Base-by-base conservation (phyloP, 2,888 invertebrate species). In the Willowsia nigromaculata region DNA sequence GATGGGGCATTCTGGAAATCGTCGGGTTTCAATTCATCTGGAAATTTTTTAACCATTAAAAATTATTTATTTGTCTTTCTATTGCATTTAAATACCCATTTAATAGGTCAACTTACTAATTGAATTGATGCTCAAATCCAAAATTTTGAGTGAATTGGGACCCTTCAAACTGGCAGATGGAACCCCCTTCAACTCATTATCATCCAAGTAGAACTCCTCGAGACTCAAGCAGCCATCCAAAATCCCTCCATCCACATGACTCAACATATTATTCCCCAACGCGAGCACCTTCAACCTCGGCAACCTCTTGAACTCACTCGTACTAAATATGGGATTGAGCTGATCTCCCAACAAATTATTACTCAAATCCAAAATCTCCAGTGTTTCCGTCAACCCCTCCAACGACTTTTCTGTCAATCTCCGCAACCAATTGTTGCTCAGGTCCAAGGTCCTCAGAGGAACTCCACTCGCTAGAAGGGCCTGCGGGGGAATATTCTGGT, bases 341-440 rank as follows among this genome's bases (percentile, higher is more conserved):
- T 97, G 97, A 93, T 98, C 98, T 0, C 98, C 98, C 37, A 98
- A 95, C n/a, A 97, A 94, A 93, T 98, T 98, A 93, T 97, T 96
- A 37, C 96, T 95, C 82, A 98, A 94, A 18, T 95, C 95, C 25
- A 90, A 93, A 95, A 90, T 90, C 43, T 91, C 89, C 56, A 90
- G 25, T 5, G 86, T 40, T 33, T 89, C 86, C 13, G 86, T 40
- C 22, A 85, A 62, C 1, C 90, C 90, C 56, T 89, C 90, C 25
- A 90, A 47, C 1, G 91, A 91, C 78, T 92, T 93, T 92, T 97
- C 97, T 2, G 97, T 96, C 71, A 98, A 94, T 90, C 97, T 95
- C 68, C 97, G 94, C 3, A 98, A 95, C 11, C 96, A 96, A 94
- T 98, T 98, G 91, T 96, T 95, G 0, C 97, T 97, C 92, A 98